phyloP scores from a whole-genome alignment of 2,888 invertebrate species.

The Drosophila ustulata region DNA sequence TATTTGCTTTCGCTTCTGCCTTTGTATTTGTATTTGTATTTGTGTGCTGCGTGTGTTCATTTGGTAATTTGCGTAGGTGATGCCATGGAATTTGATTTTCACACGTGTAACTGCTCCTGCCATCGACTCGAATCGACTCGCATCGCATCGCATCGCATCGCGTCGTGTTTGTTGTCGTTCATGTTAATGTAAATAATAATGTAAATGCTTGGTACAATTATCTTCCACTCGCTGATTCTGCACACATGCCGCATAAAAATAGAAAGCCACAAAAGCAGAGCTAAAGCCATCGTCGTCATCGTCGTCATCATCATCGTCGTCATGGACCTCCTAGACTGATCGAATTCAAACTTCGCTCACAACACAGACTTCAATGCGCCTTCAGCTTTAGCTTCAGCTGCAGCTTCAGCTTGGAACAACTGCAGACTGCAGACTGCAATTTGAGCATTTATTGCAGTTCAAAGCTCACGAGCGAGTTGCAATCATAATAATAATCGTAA shows the following conservation, averaged over 20 bases:
- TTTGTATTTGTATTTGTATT: not conserved
- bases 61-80: slow-evolving; percentile 80
- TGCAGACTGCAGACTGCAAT: slow-evolving; percentile 40
- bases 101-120: slow-evolving; percentile 71
- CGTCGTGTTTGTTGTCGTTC: slow-evolving; percentile 59
- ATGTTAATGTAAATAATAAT: slow-evolving; percentile 74
- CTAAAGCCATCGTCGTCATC: not conserved
- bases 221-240: slow-evolving; percentile 72
- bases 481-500: slow-evolving; percentile 72
- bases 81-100: slow-evolving; percentile 83
- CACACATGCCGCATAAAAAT: slow-evolving; percentile 72
- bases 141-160: no score
- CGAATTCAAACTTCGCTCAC: slow-evolving; percentile 10
- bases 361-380: not conserved
- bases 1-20: no score
- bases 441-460: slow-evolving; percentile 43
- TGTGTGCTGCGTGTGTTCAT: slow-evolving; percentile 71
- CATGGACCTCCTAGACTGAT: not conserved
- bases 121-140: not conserved
- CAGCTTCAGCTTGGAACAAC: slow-evolving; percentile 41
- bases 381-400: slow-evolving; percentile 4
- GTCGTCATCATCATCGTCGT: not conserved
- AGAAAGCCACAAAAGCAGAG: slow-evolving; percentile 34
- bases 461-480: slow-evolving; percentile 59
- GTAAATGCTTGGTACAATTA: slow-evolving; percentile 75